Evolutionary conservation across 2,888 invertebrate genomes (phyloP).

Genomic region (Rutpela maculata): DNA sequence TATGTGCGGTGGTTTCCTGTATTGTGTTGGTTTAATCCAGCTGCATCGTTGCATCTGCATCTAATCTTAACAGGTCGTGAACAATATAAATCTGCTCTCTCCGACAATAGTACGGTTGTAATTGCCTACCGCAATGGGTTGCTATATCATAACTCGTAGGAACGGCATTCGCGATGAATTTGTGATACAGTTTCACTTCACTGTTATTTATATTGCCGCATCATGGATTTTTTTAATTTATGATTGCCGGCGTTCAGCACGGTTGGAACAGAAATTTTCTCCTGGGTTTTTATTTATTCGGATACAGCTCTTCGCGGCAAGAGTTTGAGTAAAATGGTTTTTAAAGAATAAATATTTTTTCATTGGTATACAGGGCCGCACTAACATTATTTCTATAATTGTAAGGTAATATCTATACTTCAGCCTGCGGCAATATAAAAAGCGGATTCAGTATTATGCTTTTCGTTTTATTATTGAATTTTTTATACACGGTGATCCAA

Average conservation of each 20-base stretch:
- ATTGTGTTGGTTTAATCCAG: conserved; percentile 42
- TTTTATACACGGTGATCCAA: no score
- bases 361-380: background rate
- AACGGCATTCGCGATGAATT: background rate
- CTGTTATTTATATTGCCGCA: background rate
- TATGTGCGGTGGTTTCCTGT: conserved; percentile 34
- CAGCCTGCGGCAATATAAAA: background rate
- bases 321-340: background rate
- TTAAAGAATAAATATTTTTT: background rate
- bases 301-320: background rate
- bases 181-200: background rate
- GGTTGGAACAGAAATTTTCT: background rate
- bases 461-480: no score
- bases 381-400: background rate
- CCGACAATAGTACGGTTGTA: conserved; percentile 37
- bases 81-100: conserved; percentile 42
- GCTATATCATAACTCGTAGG: background rate
- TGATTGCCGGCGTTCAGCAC: background rate
- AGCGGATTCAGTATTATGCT: no score
- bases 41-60: conserved; percentile 41
- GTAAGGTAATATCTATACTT: background rate
- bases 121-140: conserved; percentile 34
- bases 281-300: background rate
- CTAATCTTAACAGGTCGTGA: conserved; percentile 43
- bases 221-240: background rate